Evolutionary conservation across 2,888 invertebrate species (phyloP).

Genomic region (Nomada goodeniana): DNA sequence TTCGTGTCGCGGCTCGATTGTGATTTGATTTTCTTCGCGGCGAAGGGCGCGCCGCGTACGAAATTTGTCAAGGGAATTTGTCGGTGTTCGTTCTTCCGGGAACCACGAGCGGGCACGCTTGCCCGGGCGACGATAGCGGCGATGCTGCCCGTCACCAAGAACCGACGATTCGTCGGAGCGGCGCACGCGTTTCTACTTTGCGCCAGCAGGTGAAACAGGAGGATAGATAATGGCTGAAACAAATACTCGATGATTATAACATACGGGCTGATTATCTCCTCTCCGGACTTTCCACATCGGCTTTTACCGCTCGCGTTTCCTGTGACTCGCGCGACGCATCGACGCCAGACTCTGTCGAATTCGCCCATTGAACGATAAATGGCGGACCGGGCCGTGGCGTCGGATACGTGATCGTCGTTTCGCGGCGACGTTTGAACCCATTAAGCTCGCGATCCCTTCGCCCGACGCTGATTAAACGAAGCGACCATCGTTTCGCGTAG

Average conservation of each 20-base stretch:
- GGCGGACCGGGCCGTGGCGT: not conserved
- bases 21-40: not conserved
- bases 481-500: too few relatives aligned
- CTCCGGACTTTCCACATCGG: constrained; percentile 81
- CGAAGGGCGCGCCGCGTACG: not conserved
- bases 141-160: constrained; percentile 19
- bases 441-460: too few relatives aligned
- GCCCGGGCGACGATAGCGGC: constrained; percentile 19
- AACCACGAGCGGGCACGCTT: constrained; percentile 13
- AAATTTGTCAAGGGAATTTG: not conserved
- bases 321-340: constrained; percentile 54
- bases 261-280: constrained; percentile 84
- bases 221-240: constrained; percentile 82
- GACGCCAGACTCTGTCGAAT: constrained; percentile 23
- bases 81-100: constrained; percentile 22
- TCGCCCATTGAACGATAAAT: constrained; percentile 18
- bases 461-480: too few relatives aligned
- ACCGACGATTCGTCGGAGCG: constrained; percentile 13
- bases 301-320: constrained; percentile 76
- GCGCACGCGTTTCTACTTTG: constrained; percentile 62
- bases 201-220: constrained; percentile 74
- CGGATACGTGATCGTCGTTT: constrained; percentile 39
- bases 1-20: not conserved
- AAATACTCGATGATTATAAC: constrained; percentile 83
- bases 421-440: constrained; percentile 9